Evolutionary conservation across 2,888 invertebrate species (phyloP).

Genomic region (Temnothorax rugatulus): DNA sequence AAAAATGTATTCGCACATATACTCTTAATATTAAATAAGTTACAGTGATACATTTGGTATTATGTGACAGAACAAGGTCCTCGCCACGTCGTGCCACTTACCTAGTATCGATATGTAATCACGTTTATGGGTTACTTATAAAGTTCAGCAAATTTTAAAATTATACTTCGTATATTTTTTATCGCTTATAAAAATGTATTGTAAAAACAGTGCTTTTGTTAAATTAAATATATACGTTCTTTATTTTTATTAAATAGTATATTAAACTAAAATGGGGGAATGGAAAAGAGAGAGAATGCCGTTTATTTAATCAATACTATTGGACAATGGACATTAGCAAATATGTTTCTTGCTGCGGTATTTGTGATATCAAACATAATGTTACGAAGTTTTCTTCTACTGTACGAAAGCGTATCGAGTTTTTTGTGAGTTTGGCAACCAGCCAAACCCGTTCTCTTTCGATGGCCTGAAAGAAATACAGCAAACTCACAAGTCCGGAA

Average conservation of each 20-base stretch:
- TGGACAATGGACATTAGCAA: not conserved
- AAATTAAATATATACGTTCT: not conserved
- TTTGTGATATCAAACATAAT: not conserved
- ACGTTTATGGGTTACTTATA: not conserved
- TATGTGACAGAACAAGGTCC: not conserved
- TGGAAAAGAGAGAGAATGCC: not conserved
- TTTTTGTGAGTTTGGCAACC: slow-evolving; percentile 48
- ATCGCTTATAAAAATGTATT: not conserved
- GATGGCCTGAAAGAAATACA: slow-evolving; percentile 50
- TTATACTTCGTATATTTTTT: not conserved
- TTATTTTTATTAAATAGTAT: not conserved
- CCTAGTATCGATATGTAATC: not conserved
- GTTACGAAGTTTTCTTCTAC: not conserved
- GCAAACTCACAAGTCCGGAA: slow-evolving; percentile 53
- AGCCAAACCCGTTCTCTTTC: slow-evolving; percentile 58
- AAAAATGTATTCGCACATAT: not conserved
- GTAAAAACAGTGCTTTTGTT: not conserved
- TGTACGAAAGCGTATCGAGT: slow-evolving; percentile 58
- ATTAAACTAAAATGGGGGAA: not conserved
- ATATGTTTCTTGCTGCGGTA: not conserved
- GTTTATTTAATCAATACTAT: not conserved
- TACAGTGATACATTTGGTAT: not conserved
- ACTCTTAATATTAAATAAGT: not conserved
- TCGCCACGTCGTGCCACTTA: not conserved
- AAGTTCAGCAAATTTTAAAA: not conserved